A percentile compares a stretch with the other conserved stretches of the same genome.
Evolutionary conservation across 1,140 invertebrate species (phyloP).

Genomic region (Formica exsecta): DNA sequence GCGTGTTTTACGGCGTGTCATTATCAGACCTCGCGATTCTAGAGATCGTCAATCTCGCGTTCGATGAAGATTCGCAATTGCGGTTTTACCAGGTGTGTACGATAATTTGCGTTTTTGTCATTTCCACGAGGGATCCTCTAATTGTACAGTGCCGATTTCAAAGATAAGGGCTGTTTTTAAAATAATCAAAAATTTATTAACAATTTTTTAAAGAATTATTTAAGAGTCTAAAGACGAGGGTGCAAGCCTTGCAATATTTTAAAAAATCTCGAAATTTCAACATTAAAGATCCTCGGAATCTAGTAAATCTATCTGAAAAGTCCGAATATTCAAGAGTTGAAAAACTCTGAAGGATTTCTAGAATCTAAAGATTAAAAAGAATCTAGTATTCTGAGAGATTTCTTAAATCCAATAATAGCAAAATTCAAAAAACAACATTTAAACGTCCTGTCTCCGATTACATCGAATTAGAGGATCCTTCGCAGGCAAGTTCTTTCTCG

Average conservation of each 20-base stretch:
- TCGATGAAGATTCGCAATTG: conserved; percentile 13
- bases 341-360: neutral
- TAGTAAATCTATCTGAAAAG: neutral
- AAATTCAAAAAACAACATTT: neutral
- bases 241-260: too few species aligned
- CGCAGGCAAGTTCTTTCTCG: neutral
- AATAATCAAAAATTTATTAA: neutral
- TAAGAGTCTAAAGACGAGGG: neutral
- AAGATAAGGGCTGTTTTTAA: neutral
- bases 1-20: conserved; percentile 54
- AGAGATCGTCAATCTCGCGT: conserved; percentile 28
- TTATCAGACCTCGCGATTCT: conserved; percentile 29
- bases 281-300: too few species aligned
- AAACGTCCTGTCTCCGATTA: neutral
- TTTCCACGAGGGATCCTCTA: conserved; percentile 65
- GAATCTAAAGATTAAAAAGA: conserved; percentile 2
- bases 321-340: neutral
- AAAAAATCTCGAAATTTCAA: too few species aligned
- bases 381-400: neutral
- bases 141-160: conserved; percentile 25
- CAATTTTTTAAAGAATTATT: neutral
- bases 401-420: neutral
- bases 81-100: conserved; percentile 63
- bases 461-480: conserved; percentile 46
- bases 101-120: conserved; percentile 54